Conservation (phyloP, 1,140 invertebrate genomes). For the Papilio machaon region DNA sequence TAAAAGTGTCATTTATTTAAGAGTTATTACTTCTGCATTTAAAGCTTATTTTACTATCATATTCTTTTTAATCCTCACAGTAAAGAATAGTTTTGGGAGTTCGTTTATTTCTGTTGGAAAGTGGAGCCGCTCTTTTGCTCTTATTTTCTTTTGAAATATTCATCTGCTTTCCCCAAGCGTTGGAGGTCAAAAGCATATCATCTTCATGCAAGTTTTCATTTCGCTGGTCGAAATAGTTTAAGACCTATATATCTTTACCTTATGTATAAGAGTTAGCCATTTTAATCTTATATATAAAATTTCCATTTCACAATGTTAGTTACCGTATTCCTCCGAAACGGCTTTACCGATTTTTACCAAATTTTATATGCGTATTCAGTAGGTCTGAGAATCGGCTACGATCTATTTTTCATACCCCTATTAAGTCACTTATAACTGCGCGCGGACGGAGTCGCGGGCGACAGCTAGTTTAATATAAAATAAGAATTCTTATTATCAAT, state of each 20-base stretch:
- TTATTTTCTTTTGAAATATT: conserved; percentile 62
- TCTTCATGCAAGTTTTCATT: conserved; percentile 58
- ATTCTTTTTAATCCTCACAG: background rate
- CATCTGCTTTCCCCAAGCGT: conserved; percentile 51
- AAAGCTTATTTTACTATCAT: background rate
- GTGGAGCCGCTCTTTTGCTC: conserved; percentile 46
- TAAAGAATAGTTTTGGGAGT: conserved; percentile 10
- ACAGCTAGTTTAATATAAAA: conserved; percentile 9
- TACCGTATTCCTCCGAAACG: no score
- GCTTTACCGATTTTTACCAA: no score
- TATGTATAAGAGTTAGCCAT: background rate
- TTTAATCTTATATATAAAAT: no score
- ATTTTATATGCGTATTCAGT: no score
- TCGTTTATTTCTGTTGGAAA: conserved; percentile 41
- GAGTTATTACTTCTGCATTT: background rate
- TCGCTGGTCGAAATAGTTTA: conserved; percentile 50
- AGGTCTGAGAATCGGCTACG: no score
- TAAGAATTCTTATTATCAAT: background rate
- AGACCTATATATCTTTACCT: conserved; percentile 44
- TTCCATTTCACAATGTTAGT: no score
- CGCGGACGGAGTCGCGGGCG: no score
- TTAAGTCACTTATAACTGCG: no score
- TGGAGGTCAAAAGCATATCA: conserved; percentile 61
- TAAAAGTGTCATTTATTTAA: no score
- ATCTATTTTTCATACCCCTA: no score